Base-by-base conservation (phyloP, 1,140 invertebrate species). In the Megalopta genalis region DNA sequence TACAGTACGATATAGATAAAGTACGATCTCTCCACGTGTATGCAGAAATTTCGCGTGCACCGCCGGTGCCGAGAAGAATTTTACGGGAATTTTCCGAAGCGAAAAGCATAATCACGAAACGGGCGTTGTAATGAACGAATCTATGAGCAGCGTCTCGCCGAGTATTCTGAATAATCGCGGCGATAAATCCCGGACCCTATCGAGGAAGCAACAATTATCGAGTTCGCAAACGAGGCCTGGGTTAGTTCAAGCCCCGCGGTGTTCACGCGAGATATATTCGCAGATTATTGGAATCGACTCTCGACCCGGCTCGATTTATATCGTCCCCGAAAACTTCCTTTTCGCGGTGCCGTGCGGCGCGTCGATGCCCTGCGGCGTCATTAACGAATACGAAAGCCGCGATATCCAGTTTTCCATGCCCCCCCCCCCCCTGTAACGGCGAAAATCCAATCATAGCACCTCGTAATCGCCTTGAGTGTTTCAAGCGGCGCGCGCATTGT, bases 221-320 rank as follows among this genome's bases (percentile, higher is more conserved):
- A 49, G 67, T 78, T 66, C 65, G n/a, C 59, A 42, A 76, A 71
- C 64, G 57, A 75, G 54, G 57, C 66, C 62, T 59, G 52, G 68
- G 73, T 67, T 69, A 54, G 37, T 80, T 66, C 46, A 67, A 77
- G 57, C 66, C 60, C 57, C 21, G 27, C 27, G 67, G 54, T 37
- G 21, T 49, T 73, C 64, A 12, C 14, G 67, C 63, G 69, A 82
- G 27, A 37, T 82, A 84, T 78, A 82, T 60, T 82, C 49, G 69
- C 42, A 81, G 76, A 83, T 82, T 79, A 80, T 83, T 67, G 81
- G 77, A 80, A 80, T 46, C 42, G 42, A 72, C 67, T 39, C 59
- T 39, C 59, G 21, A 60, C 39, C 12, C 1, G 12, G 54, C 32
- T 79, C 80, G 83, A 85, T 84, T 83, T 80, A 77, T 46, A 59